Percentiles rank a stretch among this genome's conserved stretches.
These are phyloP conservation scores for Allacma fusca DNA, from an alignment of 2,888 invertebrate genomes.

Conservation along the genomic window DNA sequence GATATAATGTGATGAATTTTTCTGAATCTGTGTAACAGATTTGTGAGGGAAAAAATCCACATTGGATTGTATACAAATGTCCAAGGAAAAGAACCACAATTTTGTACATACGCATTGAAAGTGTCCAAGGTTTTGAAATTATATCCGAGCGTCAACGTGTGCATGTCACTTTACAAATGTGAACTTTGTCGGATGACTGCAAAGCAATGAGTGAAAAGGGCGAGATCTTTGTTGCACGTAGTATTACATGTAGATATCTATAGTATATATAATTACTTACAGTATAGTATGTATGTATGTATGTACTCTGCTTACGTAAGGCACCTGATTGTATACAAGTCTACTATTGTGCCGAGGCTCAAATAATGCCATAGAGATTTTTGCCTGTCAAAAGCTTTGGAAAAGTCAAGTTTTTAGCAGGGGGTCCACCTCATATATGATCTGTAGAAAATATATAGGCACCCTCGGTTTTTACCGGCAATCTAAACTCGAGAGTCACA, in stretches of 20 bases:
- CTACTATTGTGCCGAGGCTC: no score
- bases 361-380: neutral
- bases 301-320: no score
- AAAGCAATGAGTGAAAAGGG: conserved; percentile 4
- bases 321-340: no score
- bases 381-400: neutral
- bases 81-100: no score
- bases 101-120: neutral
- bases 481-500: neutral
- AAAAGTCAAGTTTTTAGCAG: neutral
- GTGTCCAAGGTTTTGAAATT: neutral
- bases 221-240: neutral
- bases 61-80: no score
- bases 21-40: no score
- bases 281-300: neutral
- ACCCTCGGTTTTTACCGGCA: conserved; percentile 1
- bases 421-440: neutral
- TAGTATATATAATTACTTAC: neutral
- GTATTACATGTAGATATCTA: neutral
- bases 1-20: no score
- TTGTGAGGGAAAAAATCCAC: no score
- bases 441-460: neutral
- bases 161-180: conserved; percentile 9
- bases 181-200: conserved; percentile 11
- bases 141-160: neutral